Percentiles rank a stretch among this genome's conserved stretches.
Conservation (phyloP, 1,140 invertebrate species). For the Drosophila grimshawi region DNA sequence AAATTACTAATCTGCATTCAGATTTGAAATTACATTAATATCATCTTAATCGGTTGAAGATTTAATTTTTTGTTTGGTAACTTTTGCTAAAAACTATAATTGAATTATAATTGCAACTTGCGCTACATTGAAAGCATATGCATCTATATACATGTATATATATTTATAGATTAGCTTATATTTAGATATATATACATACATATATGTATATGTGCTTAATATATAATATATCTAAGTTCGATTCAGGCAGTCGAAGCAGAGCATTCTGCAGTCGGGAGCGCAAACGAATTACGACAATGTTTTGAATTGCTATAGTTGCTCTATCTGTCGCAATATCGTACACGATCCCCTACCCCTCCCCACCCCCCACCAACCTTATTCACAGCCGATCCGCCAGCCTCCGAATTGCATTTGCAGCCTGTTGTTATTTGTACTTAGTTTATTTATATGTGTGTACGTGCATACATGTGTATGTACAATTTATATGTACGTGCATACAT, state of each 20-base stretch:
- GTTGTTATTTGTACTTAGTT: constrained; percentile 33
- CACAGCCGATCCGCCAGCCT: neutral
- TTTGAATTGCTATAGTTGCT: constrained; percentile 2
- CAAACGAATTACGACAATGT: neutral
- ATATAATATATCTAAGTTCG: too few species aligned
- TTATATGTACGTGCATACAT: neutral
- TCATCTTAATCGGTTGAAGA: too few species aligned
- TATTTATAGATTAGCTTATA: too few species aligned
- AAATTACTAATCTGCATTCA: too few species aligned
- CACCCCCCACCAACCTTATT: neutral
- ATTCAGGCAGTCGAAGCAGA: neutral
- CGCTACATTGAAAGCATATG: too few species aligned
- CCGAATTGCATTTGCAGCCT: constrained; percentile 34
- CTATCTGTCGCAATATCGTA: constrained; percentile 35
- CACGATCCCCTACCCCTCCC: neutral
- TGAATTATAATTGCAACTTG: too few species aligned
- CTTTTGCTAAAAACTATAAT: too few species aligned
- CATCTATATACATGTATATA: too few species aligned
- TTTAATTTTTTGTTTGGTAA: too few species aligned
- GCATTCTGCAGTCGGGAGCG: neutral
- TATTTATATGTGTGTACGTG: constrained; percentile 25
- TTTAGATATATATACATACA: too few species aligned
- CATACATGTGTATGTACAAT: constrained; percentile 25
- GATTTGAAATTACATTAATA: too few species aligned
- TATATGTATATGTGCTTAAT: too few species aligned